These are phyloP conservation scores for Spermophilus dauricus DNA, from an alignment of 2,113 vertebrate species.

Conservation along the genomic window DNA sequence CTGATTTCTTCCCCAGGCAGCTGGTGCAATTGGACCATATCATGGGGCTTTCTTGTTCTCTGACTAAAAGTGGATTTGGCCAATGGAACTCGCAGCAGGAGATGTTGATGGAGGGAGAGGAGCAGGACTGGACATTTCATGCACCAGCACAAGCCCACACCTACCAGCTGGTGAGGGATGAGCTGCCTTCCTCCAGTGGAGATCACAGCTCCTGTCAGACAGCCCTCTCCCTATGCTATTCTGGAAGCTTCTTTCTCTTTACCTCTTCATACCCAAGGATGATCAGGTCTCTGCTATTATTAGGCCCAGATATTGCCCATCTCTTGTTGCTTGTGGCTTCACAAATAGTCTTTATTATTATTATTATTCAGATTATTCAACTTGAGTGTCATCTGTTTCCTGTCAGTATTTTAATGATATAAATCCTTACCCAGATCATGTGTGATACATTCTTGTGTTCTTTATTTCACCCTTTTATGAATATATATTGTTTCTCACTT, in stretches of 20 bases:
- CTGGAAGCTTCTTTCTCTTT: not conserved
- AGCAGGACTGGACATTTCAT: not conserved
- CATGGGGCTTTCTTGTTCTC: not conserved
- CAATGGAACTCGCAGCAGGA: not conserved
- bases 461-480: slow-evolving; percentile 5
- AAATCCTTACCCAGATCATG: not conserved
- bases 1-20: not conserved
- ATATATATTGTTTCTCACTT: not conserved
- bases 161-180: not conserved
- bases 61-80: not conserved
- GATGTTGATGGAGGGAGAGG: no score
- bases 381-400: not conserved
- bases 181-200: not conserved
- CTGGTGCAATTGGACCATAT: not conserved
- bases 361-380: not conserved
- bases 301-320: not conserved
- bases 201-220: not conserved
- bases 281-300: not conserved
- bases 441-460: not conserved
- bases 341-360: slow-evolving; percentile 4
- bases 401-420: not conserved
- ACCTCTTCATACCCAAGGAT: not conserved
- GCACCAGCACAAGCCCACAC: not conserved
- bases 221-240: not conserved
- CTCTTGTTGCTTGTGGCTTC: not conserved